A percentile compares a stretch with the other conserved stretches of the same genome.
Evolutionary conservation across 2,888 invertebrate genomes (phyloP).

Genomic region (Gerris lacustris): DNA sequence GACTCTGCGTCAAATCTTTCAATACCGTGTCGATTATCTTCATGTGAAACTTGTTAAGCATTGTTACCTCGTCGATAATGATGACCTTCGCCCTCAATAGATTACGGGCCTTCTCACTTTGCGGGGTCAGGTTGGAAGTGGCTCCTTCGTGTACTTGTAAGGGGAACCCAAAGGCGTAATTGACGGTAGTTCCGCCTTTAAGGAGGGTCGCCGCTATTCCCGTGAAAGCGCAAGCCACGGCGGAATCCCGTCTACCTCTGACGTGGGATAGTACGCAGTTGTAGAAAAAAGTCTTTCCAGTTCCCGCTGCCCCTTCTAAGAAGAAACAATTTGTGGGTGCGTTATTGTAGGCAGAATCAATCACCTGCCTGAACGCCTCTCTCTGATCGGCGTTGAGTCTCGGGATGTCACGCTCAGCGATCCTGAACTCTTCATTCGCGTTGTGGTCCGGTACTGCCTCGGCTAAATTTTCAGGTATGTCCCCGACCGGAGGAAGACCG

Average conservation of each 20-base stretch:
- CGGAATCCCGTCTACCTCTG: neutral
- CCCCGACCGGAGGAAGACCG: too few species aligned
- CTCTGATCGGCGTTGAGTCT: too few species aligned
- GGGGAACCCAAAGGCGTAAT: neutral
- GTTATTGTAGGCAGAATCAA: too few species aligned
- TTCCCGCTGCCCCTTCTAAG: neutral
- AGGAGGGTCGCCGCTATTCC: conserved; percentile 5
- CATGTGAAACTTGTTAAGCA: neutral
- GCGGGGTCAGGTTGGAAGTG: neutral
- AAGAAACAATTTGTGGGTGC: neutral
- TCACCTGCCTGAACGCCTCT: too few species aligned
- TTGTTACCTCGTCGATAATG: conserved; percentile 4
- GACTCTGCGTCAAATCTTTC: conserved; percentile 9
- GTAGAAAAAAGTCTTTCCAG: neutral
- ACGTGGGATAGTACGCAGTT: neutral
- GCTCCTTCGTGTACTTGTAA: neutral
- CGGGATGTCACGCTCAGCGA: too few species aligned
- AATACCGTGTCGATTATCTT: neutral
- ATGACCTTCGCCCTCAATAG: neutral
- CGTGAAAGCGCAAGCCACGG: neutral
- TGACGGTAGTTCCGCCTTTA: neutral
- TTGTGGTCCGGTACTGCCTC: too few species aligned
- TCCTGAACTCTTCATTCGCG: too few species aligned
- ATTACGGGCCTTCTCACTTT: neutral
- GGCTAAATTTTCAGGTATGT: too few species aligned